phyloP scores from a whole-genome alignment of 2,113 vertebrate genomes.

The Stegostoma tigrinum region DNA sequence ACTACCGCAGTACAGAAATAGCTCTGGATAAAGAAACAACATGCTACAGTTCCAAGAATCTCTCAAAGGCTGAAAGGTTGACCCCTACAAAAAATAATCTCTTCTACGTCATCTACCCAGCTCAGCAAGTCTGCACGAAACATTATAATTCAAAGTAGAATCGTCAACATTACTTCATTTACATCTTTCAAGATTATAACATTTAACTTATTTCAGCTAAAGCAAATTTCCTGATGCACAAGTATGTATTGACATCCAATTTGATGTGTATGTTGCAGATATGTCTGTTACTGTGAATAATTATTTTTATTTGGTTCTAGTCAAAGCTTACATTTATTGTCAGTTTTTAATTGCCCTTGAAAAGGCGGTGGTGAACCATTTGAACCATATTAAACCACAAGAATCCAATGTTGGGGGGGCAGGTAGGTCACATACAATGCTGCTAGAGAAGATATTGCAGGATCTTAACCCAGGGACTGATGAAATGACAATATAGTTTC shows the following conservation, averaged over 20 bases:
- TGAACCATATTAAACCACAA: neutral
- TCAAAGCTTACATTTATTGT: neutral
- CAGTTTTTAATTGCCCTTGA: neutral
- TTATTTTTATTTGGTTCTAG: neutral
- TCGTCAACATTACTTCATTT: neutral
- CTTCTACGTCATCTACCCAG: neutral
- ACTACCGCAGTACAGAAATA: neutral
- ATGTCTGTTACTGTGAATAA: neutral
- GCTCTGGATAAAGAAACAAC: no score
- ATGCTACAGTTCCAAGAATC: neutral
- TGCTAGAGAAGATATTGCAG: neutral
- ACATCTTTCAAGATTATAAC: neutral
- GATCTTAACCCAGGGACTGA: neutral
- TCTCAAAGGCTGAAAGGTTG: neutral
- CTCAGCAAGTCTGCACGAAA: neutral
- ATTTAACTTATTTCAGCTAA: neutral
- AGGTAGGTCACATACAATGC: no score
- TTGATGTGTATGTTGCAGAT: neutral
- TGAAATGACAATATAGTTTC: neutral
- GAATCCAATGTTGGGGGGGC: neutral
- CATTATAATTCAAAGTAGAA: neutral
- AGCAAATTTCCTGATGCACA: neutral
- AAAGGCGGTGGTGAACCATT: neutral
- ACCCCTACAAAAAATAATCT: neutral
- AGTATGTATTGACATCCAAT: neutral